Conservation (phyloP, 1,140 invertebrate species). For the Cecropterus lyciades region DNA sequence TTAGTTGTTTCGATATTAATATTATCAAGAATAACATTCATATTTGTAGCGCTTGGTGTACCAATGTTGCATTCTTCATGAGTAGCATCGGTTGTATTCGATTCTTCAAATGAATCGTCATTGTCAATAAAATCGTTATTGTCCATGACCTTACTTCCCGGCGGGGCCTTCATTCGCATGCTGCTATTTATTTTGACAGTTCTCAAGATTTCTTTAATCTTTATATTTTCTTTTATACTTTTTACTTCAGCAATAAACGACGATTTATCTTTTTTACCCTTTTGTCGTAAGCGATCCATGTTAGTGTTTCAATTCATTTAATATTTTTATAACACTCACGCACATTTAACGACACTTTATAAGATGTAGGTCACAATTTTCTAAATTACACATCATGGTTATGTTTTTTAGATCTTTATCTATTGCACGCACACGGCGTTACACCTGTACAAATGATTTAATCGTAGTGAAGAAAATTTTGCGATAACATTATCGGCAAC, state of each 20-base stretch:
- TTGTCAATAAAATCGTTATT: slow-evolving; percentile 65
- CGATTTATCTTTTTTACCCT: slow-evolving; percentile 65
- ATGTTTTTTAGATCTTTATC: slow-evolving; percentile 55
- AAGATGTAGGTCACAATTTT: slow-evolving; percentile 45
- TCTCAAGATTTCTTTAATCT: slow-evolving; percentile 73
- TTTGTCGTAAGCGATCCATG: slow-evolving; percentile 68
- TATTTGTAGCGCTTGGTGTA: slow-evolving; percentile 55
- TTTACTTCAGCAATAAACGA: slow-evolving; percentile 64
- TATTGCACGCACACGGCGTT: slow-evolving; percentile 49
- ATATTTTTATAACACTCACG: slow-evolving; percentile 6
- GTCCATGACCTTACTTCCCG: slow-evolving; percentile 64
- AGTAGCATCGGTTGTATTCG: slow-evolving; percentile 23
- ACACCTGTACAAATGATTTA: slow-evolving; percentile 72
- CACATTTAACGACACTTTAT: slow-evolving; percentile 32
- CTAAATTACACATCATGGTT: slow-evolving; percentile 48
- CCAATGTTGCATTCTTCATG: slow-evolving; percentile 23
- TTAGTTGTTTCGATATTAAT: slow-evolving; percentile 32
- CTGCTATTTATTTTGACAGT: slow-evolving; percentile 77
- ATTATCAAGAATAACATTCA: slow-evolving; percentile 44
- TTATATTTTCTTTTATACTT: slow-evolving; percentile 71
- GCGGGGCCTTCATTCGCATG: slow-evolving; percentile 64
- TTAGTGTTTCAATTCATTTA: slow-evolving; percentile 32
- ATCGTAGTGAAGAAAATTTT: slow-evolving; percentile 60
- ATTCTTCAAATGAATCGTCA: slow-evolving; percentile 56
- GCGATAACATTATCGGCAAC: slow-evolving; percentile 64